Base-by-base conservation (phyloP, 2,797 vertebrate genomes). In the Micrastur ruficollis region DNA sequence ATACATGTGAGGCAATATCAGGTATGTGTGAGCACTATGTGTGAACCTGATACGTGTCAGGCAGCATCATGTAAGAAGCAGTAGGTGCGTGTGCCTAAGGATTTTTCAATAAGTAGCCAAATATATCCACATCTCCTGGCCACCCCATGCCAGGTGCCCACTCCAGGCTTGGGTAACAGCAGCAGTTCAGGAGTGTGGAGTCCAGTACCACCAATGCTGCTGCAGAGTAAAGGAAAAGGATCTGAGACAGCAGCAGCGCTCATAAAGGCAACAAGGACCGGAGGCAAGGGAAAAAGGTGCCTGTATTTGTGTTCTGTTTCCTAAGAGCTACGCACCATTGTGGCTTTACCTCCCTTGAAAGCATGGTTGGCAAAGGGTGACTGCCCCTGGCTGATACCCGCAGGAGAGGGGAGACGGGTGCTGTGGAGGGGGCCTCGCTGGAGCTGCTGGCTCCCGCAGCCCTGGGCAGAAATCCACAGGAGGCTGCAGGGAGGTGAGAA, bases 231-330 rank as follows among this genome's bases (percentile, higher is more conserved):
- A 58, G 9, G 20, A 44, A 72, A 74, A 36, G n/a, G 20, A 44
- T 55, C 22, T 9, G 44, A 74, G 42, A 47, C 19, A 74, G 25
- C 40, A 63, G 65, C 14, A 22, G 12, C 6, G 1, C 8, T 23
- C 0, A 0, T 0, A 2, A 89, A 53, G 34, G 17, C 55, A 78
- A 11, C 0, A 0, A n/a, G 72, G 9, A 53, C 14, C 0, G 0
- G 42, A 83, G 42, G 18, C 2, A 5, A 58, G 18, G 44, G 44
- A 84, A 81, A 25, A 42, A 1, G 42, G 18, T 18, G 1, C 31
- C 20, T 26, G 22, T 16, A 17, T 53, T 74, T 86, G 42, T 52
- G 7, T 44, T 68, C 1, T 0, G 10, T 71, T 49, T 74, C 81
- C 38, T 44, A 58, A 70, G 34, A 81, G 8, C 32, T 40, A 38